A percentile compares a stretch with the other conserved stretches of the same genome.
These are phyloP conservation scores for Odontocolon sp. DNA, from an alignment of 2,888 invertebrate species.

Conservation along the genomic window DNA sequence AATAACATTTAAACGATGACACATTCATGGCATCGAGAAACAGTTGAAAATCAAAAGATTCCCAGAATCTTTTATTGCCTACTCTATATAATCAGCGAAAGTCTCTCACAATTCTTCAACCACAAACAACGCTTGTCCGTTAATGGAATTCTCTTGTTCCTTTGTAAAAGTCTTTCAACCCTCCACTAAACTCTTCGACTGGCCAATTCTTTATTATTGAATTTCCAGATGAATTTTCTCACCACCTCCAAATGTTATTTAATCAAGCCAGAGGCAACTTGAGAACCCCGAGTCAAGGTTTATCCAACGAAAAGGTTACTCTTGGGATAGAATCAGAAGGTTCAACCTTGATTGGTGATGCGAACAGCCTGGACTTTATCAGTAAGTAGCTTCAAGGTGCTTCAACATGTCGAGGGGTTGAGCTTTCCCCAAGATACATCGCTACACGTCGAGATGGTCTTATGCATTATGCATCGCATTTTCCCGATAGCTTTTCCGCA, in stretches of 20 bases:
- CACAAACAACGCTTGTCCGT: slow-evolving; percentile 8
- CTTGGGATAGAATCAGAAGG: neutral
- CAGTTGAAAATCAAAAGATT: neutral
- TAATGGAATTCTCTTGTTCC: slow-evolving; percentile 67
- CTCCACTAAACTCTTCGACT: neutral
- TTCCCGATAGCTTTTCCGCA: slow-evolving; percentile 69
- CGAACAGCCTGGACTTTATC: slow-evolving; percentile 6
- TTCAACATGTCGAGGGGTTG: slow-evolving; percentile 34
- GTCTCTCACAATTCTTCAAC: neutral
- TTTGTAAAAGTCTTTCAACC: neutral
- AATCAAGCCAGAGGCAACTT: slow-evolving; percentile 29
- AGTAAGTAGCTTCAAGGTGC: slow-evolving; percentile 7
- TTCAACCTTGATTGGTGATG: neutral
- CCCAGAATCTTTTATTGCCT: too few relatives aligned
- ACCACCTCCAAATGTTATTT: slow-evolving; percentile 34
- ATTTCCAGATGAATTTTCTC: slow-evolving; percentile 31
- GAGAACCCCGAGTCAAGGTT: neutral
- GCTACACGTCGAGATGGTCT: slow-evolving; percentile 40
- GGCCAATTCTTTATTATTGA: slow-evolving; percentile 1
- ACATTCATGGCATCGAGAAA: neutral
- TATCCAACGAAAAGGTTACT: neutral
- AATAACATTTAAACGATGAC: neutral
- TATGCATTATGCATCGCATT: slow-evolving; percentile 78
- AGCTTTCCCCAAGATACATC: slow-evolving; percentile 30
- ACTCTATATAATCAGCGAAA: neutral